Evolutionary conservation across 2,797 vertebrate genomes (phyloP), one percentile per base, ranked within the genome.

Genomic region (Falco berigora): DNA sequence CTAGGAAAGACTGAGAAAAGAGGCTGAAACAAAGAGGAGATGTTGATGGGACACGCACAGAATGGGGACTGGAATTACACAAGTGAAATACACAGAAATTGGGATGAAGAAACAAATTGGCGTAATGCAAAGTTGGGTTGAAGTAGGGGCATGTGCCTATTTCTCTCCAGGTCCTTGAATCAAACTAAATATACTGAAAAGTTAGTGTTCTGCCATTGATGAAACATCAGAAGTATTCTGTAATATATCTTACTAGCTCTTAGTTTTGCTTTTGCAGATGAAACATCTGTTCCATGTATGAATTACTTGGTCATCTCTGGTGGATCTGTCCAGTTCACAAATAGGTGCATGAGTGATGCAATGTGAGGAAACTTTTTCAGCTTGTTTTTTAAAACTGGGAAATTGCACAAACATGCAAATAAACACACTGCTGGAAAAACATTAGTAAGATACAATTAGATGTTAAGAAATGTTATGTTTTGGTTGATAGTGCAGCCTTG

Each of bases 241-340:
- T 74, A 55, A 62, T 84, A 20, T 42, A 42, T 16, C 19, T 93
- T 2, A 9, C 32, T 36, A 49, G 32, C 52, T 63, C 20, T 63
- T 12, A 32, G 44, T 75, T 93, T 81, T 50, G 16, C 28, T 88
- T 91, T 77, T 90, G 71, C 21, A 42, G 36, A 50, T 76, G 77
- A 52, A 85, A 20, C 16, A 34, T 66, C 1, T 5, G 25, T 86
- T 88, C 46, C 14, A 10, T 72, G 24, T 55, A 5, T 74, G 72
- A 83, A 19, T 69, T 58, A 62, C 6, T 50, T 73, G 59, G 52
- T 63, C 12, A 34, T n/a, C 36, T 92, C 10, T 81, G 69, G n/a
- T 86, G 50, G 46, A 72, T 92, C 27, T 76, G 30, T 84, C 56
- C 56, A 22, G n/a, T 50, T 95, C 24, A 44, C 50, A 79, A 52